Evolutionary conservation across 2,113 vertebrate genomes (phyloP).

Genomic region (Pica pica): DNA sequence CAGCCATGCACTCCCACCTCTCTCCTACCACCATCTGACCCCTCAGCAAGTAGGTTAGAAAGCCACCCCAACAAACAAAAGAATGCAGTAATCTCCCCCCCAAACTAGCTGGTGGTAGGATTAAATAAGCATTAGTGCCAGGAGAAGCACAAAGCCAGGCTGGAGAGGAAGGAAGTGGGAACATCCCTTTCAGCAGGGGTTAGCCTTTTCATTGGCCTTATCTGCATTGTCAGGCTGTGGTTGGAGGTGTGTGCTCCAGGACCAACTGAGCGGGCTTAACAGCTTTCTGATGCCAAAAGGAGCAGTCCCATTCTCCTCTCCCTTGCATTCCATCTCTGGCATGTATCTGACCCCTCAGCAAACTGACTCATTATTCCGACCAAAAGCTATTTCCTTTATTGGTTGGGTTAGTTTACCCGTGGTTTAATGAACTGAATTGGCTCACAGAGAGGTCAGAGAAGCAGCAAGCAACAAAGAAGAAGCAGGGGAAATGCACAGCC

Average conservation of each 20-base stretch:
- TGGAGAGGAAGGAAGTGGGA: slow-evolving; percentile 47
- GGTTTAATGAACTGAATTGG: slow-evolving; percentile 29
- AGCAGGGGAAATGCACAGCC: neutral
- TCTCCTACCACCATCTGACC: neutral
- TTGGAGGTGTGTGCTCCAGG: neutral
- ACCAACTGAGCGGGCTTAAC: slow-evolving; percentile 23
- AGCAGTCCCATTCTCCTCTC: slow-evolving; percentile 42
- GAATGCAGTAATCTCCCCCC: slow-evolving; percentile 16
- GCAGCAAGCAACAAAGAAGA: neutral
- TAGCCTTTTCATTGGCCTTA: slow-evolving; percentile 46
- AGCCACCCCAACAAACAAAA: slow-evolving; percentile 43
- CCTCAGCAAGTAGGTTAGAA: slow-evolving; percentile 23
- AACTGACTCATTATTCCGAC: neutral
- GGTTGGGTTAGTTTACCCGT: neutral
- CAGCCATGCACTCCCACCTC: neutral
- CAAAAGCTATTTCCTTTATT: slow-evolving; percentile 13
- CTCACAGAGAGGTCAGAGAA: slow-evolving; percentile 9
- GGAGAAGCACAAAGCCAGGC: slow-evolving; percentile 29
- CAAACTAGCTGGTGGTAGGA: slow-evolving; percentile 2
- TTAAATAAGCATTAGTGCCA: slow-evolving; percentile 36
- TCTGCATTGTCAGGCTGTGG: neutral
- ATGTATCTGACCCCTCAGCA: neutral
- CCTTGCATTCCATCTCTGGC: slow-evolving; percentile 12
- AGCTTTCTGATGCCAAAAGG: slow-evolving; percentile 42
- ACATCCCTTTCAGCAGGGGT: slow-evolving; percentile 58